Conservation (phyloP, 2,113 vertebrate species). For the Strix uralensis region DNA sequence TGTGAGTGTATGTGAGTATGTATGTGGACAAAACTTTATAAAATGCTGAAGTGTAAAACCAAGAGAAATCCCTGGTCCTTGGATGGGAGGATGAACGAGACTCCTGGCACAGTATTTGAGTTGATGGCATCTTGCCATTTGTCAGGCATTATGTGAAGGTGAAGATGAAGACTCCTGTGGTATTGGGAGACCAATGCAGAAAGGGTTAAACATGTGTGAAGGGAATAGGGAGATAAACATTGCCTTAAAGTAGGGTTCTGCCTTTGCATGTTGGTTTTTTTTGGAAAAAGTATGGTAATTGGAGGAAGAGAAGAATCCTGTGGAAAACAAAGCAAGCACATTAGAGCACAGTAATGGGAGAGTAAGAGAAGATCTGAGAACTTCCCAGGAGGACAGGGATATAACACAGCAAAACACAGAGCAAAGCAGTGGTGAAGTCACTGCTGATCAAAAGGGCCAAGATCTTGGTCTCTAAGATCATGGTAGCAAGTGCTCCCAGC, state of each 20-base stretch:
- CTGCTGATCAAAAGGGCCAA: not conserved
- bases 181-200: not conserved
- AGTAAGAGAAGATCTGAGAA: not conserved
- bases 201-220: not conserved
- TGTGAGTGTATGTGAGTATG: not conserved
- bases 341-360: not conserved
- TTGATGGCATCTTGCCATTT: not conserved
- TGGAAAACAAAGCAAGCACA: not conserved
- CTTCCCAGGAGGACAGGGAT: not conserved
- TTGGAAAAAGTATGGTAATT: not conserved
- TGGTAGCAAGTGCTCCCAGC: not conserved
- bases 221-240: not conserved
- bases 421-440: not conserved
- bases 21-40: not conserved
- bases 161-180: not conserved
- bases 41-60: not conserved
- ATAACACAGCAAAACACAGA: not conserved
- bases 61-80: not conserved
- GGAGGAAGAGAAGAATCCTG: not conserved
- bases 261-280: not conserved
- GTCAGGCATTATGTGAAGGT: not conserved
- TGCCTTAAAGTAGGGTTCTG: not conserved
- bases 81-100: not conserved
- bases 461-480: not conserved
- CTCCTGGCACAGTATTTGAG: not conserved